Percentiles rank a stretch among this genome's conserved stretches.
These are phyloP conservation scores for Pardosa pseudoannulata DNA, from an alignment of 2,888 invertebrate species.

Conservation along the genomic window DNA sequence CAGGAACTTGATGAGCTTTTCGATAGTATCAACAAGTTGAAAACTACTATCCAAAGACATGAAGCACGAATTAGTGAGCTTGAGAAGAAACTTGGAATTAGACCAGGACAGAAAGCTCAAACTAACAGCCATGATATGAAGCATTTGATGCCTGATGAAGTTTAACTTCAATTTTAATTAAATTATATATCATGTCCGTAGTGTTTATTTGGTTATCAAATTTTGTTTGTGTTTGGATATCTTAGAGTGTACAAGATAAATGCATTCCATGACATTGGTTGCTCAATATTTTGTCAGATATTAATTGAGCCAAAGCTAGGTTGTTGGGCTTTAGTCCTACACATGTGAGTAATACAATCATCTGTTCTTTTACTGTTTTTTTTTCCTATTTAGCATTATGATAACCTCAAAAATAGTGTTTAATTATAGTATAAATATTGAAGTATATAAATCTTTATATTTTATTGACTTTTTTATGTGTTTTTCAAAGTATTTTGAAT, in stretches of 20 bases:
- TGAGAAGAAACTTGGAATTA: conserved; percentile 80
- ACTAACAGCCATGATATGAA: conserved; percentile 64
- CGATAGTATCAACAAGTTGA: conserved; percentile 89
- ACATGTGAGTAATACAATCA: too few species aligned
- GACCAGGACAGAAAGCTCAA: conserved; percentile 67
- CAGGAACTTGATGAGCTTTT: conserved; percentile 86
- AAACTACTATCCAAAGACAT: conserved; percentile 95
- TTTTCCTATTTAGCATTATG: too few species aligned
- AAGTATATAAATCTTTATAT: too few species aligned
- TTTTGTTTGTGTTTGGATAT: background rate
- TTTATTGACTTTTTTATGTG: too few species aligned
- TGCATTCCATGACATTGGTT: background rate
- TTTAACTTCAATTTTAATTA: conserved; percentile 46
- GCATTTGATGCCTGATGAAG: conserved; percentile 71
- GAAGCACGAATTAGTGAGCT: conserved; percentile 90
- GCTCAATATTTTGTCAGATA: background rate
- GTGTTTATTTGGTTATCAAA: background rate
- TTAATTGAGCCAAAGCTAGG: too few species aligned
- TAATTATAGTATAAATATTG: too few species aligned
- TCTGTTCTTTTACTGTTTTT: too few species aligned
- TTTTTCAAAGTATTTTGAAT: too few species aligned
- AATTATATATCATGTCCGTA: background rate
- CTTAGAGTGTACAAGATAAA: background rate
- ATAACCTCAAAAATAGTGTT: too few species aligned
- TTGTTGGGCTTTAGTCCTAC: too few species aligned